Conservation (phyloP, 2,113 vertebrate genomes). For the Caloenas nicobarica region DNA sequence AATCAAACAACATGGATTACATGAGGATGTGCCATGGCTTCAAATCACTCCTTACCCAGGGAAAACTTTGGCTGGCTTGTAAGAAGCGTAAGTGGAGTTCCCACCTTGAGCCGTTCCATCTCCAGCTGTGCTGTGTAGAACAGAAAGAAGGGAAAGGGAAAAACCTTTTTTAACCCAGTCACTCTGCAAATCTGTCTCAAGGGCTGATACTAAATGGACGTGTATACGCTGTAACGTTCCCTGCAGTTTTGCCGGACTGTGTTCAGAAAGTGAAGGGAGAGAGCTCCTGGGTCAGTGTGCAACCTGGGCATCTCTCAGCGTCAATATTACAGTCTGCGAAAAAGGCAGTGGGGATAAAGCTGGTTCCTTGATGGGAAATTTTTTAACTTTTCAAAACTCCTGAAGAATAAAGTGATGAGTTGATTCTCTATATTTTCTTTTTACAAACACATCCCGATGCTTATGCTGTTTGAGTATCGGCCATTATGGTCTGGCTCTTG, state of each 20-base stretch:
- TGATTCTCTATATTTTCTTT: not conserved
- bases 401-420: not conserved
- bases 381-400: not conserved
- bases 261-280: not conserved
- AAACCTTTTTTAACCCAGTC: not conserved
- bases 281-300: accelerated
- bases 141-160: not conserved
- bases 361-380: not conserved
- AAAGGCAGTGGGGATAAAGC: not conserved
- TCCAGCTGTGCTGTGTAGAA: not conserved
- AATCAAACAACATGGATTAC: not conserved
- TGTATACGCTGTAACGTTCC: not conserved
- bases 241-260: not conserved
- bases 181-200: not conserved
- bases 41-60: not conserved
- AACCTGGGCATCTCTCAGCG: not conserved
- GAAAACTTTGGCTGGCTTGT: not conserved
- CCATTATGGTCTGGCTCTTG: not conserved
- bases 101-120: not conserved
- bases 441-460: not conserved
- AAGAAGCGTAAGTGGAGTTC: accelerated
- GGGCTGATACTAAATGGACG: not conserved
- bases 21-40: not conserved
- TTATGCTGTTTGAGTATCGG: not conserved
- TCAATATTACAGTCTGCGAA: not conserved